These are phyloP conservation scores for Oostethus manadensis DNA, from an alignment of 2,113 vertebrate species.

Conservation along the genomic window DNA sequence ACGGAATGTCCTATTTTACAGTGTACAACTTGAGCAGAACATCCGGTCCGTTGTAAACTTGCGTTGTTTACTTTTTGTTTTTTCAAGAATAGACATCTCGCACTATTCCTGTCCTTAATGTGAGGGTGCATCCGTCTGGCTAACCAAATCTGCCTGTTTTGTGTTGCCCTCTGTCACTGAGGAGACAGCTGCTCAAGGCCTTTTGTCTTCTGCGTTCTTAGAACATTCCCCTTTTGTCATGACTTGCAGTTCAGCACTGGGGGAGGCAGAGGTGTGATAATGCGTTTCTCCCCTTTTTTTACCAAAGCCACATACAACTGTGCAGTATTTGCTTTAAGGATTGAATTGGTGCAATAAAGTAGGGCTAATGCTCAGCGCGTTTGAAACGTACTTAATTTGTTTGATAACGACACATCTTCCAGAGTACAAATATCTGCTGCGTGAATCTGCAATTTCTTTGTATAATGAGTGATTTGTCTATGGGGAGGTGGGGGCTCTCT, in stretches of 20 bases:
- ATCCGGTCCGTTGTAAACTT: constrained; percentile 1
- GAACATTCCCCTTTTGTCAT: constrained; percentile 61
- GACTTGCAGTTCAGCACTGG: constrained; percentile 18
- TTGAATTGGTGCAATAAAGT: constrained; percentile 1
- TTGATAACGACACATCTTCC: not conserved
- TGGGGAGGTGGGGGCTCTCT: constrained; percentile 34
- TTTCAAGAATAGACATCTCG: constrained; percentile 3
- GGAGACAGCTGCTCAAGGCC: constrained; percentile 58
- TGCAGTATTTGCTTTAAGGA: constrained; percentile 18
- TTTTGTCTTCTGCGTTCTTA: constrained; percentile 61
- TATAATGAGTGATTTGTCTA: constrained; percentile 39
- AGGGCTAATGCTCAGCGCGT: not conserved
- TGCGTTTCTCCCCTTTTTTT: constrained; percentile 23
- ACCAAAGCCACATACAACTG: constrained; percentile 33
- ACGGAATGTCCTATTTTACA: not conserved
- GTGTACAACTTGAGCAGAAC: not conserved
- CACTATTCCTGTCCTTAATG: constrained; percentile 9
- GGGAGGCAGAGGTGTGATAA: constrained; percentile 25
- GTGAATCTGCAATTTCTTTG: constrained; percentile 12
- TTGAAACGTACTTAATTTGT: not conserved
- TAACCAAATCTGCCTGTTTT: constrained; percentile 50
- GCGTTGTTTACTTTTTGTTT: constrained; percentile 5
- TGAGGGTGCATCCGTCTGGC: constrained; percentile 49
- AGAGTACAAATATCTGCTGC: not conserved
- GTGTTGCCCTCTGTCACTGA: constrained; percentile 39